Percentiles rank a stretch among this genome's conserved stretches.
These are phyloP conservation scores for Oscheius sp. DNA, from an alignment of 2,888 invertebrate species.

Conservation along the genomic window DNA sequence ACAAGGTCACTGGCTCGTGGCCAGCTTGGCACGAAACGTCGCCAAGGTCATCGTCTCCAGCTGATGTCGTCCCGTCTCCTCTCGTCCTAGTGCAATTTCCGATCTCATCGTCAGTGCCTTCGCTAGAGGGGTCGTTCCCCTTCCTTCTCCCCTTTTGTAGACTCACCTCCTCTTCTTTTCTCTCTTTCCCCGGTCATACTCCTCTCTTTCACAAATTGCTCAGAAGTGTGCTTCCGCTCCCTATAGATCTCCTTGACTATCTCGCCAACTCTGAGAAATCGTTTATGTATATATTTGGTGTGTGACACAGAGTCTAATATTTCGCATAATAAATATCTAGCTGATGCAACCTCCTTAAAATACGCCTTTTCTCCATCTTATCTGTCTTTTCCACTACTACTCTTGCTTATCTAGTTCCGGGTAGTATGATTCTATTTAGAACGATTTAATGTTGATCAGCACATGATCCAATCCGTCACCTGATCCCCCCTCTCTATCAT, in stretches of 20 bases:
- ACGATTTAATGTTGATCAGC: too few relatives aligned
- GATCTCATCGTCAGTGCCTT: conserved; percentile 23
- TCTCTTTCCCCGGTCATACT: conserved; percentile 19
- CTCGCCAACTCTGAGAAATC: conserved; percentile 7
- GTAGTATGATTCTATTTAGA: background rate
- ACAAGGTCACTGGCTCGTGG: conserved; percentile 18
- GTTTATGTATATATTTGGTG: conserved; percentile 15
- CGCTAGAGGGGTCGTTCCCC: conserved; percentile 14
- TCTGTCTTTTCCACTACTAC: background rate
- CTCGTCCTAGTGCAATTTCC: conserved; percentile 8
- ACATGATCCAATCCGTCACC: too few relatives aligned
- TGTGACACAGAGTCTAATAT: background rate
- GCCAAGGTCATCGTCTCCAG: conserved; percentile 14
- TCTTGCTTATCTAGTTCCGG: background rate
- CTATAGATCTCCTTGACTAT: conserved; percentile 4
- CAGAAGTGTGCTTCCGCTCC: background rate
- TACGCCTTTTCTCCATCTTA: background rate
- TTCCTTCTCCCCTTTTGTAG: background rate
- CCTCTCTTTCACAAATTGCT: conserved; percentile 24
- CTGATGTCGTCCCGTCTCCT: background rate
- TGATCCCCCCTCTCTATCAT: too few relatives aligned
- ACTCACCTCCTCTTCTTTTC: background rate
- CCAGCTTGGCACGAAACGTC: conserved; percentile 20
- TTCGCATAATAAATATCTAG: background rate
- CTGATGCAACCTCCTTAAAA: background rate